These are phyloP conservation scores for Megaceryle maxima DNA, from an alignment of 2,113 vertebrate genomes.

Conservation along the genomic window DNA sequence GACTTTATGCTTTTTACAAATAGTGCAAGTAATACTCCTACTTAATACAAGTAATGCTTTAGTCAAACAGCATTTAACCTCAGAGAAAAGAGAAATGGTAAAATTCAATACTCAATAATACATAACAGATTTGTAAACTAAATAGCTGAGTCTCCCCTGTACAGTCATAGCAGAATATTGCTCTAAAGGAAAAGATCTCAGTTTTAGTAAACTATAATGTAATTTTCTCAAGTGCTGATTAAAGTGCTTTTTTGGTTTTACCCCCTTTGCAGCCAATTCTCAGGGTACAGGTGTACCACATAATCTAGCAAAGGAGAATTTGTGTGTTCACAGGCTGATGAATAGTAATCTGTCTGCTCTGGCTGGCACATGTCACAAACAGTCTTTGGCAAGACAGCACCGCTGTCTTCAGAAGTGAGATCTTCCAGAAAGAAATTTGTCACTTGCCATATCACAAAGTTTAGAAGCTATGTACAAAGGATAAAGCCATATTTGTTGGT, in stretches of 20 bases:
- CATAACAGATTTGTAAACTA: neutral
- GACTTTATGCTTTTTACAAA: neutral
- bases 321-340: neutral
- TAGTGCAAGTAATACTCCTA: neutral
- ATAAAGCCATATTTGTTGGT: neutral
- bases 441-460: neutral
- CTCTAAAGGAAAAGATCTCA: neutral
- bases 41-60: neutral
- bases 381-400: neutral
- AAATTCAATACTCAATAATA: neutral
- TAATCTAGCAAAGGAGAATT: neutral
- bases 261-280: fast-evolving
- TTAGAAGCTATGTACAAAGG: neutral
- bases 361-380: neutral
- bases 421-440: neutral
- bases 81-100: neutral
- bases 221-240: neutral
- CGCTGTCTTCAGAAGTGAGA: neutral
- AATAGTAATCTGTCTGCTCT: neutral
- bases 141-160: neutral
- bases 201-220: neutral
- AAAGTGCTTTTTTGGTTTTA: neutral
- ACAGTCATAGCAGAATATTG: neutral
- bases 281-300: too few relatives aligned
- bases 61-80: neutral